Conservation (phyloP, 2,113 vertebrate genomes). For the Falco punctatus region DNA sequence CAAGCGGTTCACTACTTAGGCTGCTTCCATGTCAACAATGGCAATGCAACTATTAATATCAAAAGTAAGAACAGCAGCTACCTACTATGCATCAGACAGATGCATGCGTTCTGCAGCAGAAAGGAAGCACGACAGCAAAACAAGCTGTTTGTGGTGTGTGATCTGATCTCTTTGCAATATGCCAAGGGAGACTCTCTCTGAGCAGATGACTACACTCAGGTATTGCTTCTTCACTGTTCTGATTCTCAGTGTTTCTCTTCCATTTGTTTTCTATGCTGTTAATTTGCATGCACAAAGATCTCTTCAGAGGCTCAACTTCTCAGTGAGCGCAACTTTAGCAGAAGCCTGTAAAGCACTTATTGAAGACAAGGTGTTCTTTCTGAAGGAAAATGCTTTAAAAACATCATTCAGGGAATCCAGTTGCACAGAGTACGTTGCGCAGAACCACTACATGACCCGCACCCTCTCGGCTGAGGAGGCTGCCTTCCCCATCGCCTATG, state of each 20-base stretch:
- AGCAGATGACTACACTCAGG: neutral
- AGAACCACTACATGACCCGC: constrained; percentile 1
- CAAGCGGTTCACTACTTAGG: neutral
- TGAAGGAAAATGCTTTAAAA: constrained; percentile 36
- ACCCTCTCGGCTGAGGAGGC: constrained; percentile 3
- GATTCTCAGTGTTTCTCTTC: neutral
- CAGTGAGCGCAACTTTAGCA: neutral
- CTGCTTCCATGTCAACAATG: neutral
- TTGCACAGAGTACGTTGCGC: neutral
- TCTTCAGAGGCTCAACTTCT: constrained; percentile 16
- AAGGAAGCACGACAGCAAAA: neutral
- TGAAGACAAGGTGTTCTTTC: constrained; percentile 17
- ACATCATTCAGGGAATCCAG: neutral
- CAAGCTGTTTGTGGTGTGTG: neutral
- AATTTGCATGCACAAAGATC: neutral
- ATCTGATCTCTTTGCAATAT: neutral
- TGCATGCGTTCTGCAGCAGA: neutral
- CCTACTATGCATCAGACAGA: neutral
- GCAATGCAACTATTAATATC: neutral
- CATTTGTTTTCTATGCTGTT: constrained; percentile 21
- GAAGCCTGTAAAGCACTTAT: constrained; percentile 57
- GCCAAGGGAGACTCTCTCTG: neutral
- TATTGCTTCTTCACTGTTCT: constrained; percentile 4
- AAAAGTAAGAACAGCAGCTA: neutral
- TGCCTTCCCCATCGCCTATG: neutral